Conservation (phyloP, 2,113 vertebrate species). For the Nycticebus coucang region DNA sequence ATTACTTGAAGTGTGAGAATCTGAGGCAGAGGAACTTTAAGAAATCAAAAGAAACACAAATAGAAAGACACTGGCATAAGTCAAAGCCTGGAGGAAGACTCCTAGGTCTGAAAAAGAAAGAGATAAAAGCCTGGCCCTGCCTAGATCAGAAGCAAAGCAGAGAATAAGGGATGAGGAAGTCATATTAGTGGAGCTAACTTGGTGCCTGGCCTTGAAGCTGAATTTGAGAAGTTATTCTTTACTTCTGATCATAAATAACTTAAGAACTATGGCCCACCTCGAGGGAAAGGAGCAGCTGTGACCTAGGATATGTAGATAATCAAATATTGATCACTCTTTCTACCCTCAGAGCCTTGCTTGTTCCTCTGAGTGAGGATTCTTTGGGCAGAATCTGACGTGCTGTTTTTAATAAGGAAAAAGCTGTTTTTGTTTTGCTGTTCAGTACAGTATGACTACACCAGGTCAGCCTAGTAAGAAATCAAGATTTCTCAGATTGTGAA, state of each 20-base stretch:
- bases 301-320: constrained; percentile 31
- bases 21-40: background rate
- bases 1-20: background rate
- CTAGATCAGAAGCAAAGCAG: background rate
- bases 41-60: background rate
- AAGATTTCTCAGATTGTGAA: background rate
- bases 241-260: constrained; percentile 36
- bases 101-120: background rate
- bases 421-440: background rate
- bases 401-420: constrained; percentile 27
- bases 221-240: constrained; percentile 48
- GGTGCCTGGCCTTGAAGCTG: background rate
- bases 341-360: background rate
- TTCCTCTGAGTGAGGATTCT: background rate
- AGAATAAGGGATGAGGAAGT: background rate
- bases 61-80: background rate
- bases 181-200: background rate
- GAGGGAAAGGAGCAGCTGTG: background rate
- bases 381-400: background rate
- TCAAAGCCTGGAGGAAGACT: constrained; percentile 18
- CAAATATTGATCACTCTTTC: constrained; percentile 58
- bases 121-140: background rate
- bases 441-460: background rate
- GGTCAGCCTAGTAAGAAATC: background rate
- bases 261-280: background rate